Percentiles rank a stretch among this genome's conserved stretches.
phyloP scores from a whole-genome alignment of 2,797 vertebrate genomes.

The Lepilemur septentrionalis region DNA sequence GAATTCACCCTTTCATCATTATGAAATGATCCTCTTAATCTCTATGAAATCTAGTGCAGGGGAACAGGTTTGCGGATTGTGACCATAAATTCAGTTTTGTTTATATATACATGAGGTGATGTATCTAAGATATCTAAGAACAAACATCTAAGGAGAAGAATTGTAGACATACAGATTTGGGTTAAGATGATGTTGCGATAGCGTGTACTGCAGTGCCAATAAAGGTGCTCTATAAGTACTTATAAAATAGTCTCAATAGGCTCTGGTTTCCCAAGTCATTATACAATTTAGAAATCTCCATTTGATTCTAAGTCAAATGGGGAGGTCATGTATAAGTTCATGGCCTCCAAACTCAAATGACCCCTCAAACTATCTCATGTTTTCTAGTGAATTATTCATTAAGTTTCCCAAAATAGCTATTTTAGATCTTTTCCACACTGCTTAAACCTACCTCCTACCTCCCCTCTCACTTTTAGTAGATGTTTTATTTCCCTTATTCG shows the following conservation, averaged over 20 bases:
- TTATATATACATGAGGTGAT: too few relatives aligned
- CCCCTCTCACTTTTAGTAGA: not conserved
- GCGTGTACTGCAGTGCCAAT: not conserved
- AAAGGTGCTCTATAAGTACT: not conserved
- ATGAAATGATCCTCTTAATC: not conserved
- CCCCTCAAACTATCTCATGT: not conserved
- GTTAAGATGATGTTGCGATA: not conserved
- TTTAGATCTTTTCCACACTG: not conserved
- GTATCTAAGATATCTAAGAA: too few relatives aligned
- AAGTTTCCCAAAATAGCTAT: not conserved
- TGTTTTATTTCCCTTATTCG: not conserved
- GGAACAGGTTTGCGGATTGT: not conserved
- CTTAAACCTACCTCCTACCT: not conserved
- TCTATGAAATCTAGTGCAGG: not conserved
- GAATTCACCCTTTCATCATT: not conserved
- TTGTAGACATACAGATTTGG: not conserved
- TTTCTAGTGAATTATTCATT: not conserved
- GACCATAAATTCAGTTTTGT: not conserved
- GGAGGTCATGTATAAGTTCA: not conserved
- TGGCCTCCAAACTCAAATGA: not conserved
- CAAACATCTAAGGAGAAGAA: not conserved
- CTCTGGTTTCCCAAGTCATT: not conserved
- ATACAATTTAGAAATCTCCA: not conserved
- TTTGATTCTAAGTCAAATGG: not conserved
- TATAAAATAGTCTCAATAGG: not conserved